phyloP scores from a whole-genome alignment of 2,888 invertebrate species.

The Campoplex capitator region DNA sequence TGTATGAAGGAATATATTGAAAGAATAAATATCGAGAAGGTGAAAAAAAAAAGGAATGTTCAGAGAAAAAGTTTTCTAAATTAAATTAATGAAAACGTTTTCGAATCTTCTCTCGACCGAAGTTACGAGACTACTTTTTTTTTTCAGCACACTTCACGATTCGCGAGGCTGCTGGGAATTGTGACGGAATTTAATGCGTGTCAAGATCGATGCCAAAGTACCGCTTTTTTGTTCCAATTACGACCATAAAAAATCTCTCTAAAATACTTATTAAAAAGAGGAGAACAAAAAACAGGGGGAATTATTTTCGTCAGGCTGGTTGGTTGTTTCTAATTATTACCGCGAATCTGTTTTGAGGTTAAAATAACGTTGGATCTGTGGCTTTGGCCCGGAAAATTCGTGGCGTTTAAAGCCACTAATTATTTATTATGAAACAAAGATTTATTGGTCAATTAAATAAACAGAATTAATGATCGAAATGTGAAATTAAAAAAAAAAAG shows the following conservation, averaged over 20 bases:
- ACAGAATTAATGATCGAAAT: not conserved
- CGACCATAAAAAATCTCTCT: slow-evolving; percentile 13
- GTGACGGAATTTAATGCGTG: slow-evolving; percentile 59
- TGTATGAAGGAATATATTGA: no score
- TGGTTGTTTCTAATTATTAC: not conserved
- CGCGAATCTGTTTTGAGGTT: not conserved
- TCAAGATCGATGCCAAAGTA: slow-evolving; percentile 65
- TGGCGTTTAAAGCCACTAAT: not conserved
- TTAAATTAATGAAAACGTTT: not conserved
- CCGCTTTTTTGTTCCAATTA: slow-evolving; percentile 50
- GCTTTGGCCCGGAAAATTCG: not conserved
- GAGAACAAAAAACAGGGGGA: not conserved
- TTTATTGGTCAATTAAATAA: not conserved
- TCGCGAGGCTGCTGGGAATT: slow-evolving; percentile 28
- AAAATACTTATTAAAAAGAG: not conserved
- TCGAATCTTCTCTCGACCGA: not conserved
- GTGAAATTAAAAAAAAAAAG: not conserved
- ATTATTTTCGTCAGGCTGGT: not conserved
- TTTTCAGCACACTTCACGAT: not conserved
- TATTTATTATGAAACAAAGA: not conserved
- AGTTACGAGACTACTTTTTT: not conserved
- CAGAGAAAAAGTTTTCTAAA: not conserved
- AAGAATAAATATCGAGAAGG: not conserved
- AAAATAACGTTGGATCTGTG: not conserved
- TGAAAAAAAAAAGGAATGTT: not conserved